Percentiles rank a stretch among this genome's conserved stretches.
phyloP scores from a whole-genome alignment of 2,888 invertebrate genomes.

The Noctua janthe region DNA sequence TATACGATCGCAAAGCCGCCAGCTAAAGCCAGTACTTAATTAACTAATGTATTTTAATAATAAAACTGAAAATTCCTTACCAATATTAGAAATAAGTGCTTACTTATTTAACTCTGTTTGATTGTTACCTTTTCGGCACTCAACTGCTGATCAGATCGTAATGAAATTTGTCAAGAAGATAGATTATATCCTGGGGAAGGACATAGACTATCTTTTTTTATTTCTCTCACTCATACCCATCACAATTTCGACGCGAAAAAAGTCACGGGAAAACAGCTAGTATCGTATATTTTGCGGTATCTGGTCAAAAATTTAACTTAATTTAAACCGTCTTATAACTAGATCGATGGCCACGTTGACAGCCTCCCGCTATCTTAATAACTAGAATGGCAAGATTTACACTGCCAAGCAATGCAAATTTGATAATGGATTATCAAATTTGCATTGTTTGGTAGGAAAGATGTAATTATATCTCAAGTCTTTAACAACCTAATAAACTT shows the following conservation, averaged over 20 bases:
- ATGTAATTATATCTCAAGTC: slow-evolving; percentile 32
- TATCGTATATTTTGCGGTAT: no score
- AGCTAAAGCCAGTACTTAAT: neutral
- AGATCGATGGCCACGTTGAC: neutral
- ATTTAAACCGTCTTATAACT: neutral
- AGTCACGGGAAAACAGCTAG: no score
- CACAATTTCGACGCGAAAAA: no score
- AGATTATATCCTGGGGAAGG: no score
- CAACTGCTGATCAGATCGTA: no score
- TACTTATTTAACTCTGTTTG: no score
- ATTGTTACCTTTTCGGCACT: no score
- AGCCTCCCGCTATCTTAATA: slow-evolving; percentile 37
- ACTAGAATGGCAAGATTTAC: slow-evolving; percentile 34
- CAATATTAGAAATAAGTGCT: no score
- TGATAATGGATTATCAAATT: slow-evolving; percentile 4
- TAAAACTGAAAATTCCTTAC: neutral
- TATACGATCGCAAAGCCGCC: neutral
- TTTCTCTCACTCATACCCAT: no score
- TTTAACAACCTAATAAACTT: slow-evolving; percentile 30
- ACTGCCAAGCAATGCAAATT: slow-evolving; percentile 37
- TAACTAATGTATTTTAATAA: neutral
- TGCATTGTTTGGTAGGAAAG: neutral
- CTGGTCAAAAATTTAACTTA: neutral
- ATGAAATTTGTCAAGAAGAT: no score
- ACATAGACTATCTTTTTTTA: no score